Evolutionary conservation across 2,797 vertebrate genomes (phyloP).

Genomic region (Notolabrus celidotus): DNA sequence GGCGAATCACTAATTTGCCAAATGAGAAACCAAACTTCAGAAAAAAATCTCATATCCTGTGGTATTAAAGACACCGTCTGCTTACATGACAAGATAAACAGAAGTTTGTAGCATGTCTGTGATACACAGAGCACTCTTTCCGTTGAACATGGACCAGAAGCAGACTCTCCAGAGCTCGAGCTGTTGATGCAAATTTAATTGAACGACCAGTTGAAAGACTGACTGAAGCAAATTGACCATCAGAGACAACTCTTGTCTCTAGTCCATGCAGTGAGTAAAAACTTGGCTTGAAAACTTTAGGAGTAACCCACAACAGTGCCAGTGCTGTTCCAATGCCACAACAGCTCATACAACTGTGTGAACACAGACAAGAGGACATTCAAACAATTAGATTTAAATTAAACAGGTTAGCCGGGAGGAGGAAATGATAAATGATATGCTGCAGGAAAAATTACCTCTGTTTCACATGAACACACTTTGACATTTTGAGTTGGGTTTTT

Average conservation of each 20-base stretch:
- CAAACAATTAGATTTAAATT: conserved; percentile 17
- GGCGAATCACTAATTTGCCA: too few relatives aligned
- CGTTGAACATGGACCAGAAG: conserved; percentile 24
- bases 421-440: not conserved
- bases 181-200: conserved; percentile 50
- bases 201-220: conserved; percentile 49
- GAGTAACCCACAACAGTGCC: conserved; percentile 27
- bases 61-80: not conserved
- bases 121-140: conserved; percentile 4
- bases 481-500: not conserved
- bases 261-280: conserved; percentile 51
- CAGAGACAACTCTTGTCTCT: conserved; percentile 41
- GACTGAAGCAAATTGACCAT: conserved; percentile 37
- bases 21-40: too few relatives aligned
- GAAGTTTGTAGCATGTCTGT: not conserved
- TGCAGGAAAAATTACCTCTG: not conserved
- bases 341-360: conserved; percentile 37
- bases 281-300: conserved; percentile 45
- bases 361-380: conserved; percentile 33
- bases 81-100: not conserved
- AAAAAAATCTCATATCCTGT: not conserved
- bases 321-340: conserved; percentile 16
- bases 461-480: not conserved
- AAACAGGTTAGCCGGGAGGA: not conserved
- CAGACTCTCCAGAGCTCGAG: conserved; percentile 20